phyloP scores from a whole-genome alignment of 2,888 invertebrate genomes.

The Stegana nigrithorax region DNA sequence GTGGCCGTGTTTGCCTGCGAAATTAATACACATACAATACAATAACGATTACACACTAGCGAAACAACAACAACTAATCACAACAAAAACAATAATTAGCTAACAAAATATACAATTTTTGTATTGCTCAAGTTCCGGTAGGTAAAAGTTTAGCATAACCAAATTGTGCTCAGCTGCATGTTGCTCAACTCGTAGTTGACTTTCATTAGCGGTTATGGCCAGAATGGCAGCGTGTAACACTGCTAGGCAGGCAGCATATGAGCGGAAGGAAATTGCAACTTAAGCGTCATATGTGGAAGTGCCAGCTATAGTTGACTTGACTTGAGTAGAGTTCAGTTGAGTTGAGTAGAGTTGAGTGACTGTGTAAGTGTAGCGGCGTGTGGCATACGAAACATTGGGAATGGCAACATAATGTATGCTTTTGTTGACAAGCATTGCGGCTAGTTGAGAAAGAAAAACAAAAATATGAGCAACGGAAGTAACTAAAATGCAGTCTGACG shows the following conservation, averaged over 20 bases:
- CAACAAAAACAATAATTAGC: background rate
- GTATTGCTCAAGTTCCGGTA: background rate
- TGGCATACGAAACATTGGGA: too few relatives aligned
- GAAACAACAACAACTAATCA: background rate
- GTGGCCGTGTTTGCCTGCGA: too few relatives aligned
- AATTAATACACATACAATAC: background rate
- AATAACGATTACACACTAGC: background rate
- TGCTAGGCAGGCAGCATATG: background rate
- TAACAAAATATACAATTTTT: background rate
- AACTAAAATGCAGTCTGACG: too few relatives aligned
- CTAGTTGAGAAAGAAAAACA: too few relatives aligned
- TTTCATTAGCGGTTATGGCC: conserved; percentile 33
- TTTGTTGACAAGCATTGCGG: conserved; percentile 5
- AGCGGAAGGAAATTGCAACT: too few relatives aligned
- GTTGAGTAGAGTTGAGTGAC: too few relatives aligned
- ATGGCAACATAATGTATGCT: conserved; percentile 8
- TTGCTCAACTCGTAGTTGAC: conserved; percentile 22
- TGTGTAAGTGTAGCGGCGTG: background rate
- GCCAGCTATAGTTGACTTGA: background rate
- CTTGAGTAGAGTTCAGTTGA: too few relatives aligned
- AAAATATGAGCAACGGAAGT: too few relatives aligned
- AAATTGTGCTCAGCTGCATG: too few relatives aligned
- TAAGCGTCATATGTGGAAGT: background rate
- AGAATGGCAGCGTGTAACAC: background rate
- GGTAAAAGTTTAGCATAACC: conserved; percentile 5